phyloP scores from a whole-genome alignment of 2,113 vertebrate genomes.

The Pao palembangensis region DNA sequence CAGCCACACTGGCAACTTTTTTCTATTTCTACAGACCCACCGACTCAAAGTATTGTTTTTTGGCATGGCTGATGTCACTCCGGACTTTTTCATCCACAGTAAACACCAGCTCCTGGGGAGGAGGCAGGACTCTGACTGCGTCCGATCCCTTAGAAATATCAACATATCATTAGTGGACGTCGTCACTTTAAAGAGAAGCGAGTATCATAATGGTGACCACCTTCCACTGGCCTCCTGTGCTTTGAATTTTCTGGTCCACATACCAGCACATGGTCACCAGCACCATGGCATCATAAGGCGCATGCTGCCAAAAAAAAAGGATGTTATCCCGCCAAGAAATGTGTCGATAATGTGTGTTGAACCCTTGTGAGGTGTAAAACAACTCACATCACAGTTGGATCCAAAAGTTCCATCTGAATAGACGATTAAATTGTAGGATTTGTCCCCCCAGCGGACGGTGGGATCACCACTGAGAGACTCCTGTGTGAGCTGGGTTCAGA shows the following conservation, averaged over 20 bases:
- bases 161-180: background rate
- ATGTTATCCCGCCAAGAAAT: background rate
- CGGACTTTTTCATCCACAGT: constrained; percentile 80
- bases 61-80: constrained; percentile 76
- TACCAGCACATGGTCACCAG: constrained; percentile 78
- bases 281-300: constrained; percentile 91
- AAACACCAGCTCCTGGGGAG: constrained; percentile 87
- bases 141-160: constrained; percentile 77
- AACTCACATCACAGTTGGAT: constrained; percentile 88
- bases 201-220: constrained; percentile 59
- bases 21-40: constrained; percentile 61
- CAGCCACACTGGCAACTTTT: background rate
- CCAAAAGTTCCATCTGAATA: constrained; percentile 85
- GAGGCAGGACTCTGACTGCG: constrained; percentile 73
- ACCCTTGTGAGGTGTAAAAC: background rate
- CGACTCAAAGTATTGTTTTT: constrained; percentile 78
- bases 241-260: constrained; percentile 79
- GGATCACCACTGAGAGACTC: constrained; percentile 80
- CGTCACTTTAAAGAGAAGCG: background rate
- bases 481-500: constrained; percentile 70
- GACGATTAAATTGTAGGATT: constrained; percentile 85
- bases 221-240: constrained; percentile 88
- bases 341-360: no score
- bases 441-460: constrained; percentile 91
- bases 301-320: constrained; percentile 76